Conservation (phyloP, 2,888 invertebrate genomes). For the Eristalis arbustorum region DNA sequence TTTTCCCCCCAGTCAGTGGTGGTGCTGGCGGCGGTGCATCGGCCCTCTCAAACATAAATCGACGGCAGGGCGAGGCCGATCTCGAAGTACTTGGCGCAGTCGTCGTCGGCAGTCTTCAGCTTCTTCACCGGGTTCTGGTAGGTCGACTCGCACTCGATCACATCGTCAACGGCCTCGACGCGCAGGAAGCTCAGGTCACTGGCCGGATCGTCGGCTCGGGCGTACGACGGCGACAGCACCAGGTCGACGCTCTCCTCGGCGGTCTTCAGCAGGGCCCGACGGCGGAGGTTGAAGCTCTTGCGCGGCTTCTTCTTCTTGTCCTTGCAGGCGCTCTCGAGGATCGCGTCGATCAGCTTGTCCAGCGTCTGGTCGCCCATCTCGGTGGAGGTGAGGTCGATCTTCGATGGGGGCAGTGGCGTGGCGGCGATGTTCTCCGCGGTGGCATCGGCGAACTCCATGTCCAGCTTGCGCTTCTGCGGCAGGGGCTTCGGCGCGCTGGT, state of each 20-base stretch:
- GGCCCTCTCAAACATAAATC: constrained; percentile 75
- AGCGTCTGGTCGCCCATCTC: constrained; percentile 78
- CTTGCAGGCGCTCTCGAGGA: constrained; percentile 79
- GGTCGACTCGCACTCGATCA: constrained; percentile 75
- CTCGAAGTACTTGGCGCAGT: constrained; percentile 77
- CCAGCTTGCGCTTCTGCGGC: constrained; percentile 74
- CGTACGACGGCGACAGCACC: constrained; percentile 77
- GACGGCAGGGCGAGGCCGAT: constrained; percentile 78
- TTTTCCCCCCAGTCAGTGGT: not conserved
- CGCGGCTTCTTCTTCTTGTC: constrained; percentile 75
- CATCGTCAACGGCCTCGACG: constrained; percentile 65
- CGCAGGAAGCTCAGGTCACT: constrained; percentile 77
- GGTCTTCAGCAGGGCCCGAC: constrained; percentile 75
- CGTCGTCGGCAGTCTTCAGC: constrained; percentile 73
- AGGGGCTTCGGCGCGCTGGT: constrained; percentile 32
- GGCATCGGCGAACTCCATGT: constrained; percentile 75
- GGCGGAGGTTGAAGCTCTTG: constrained; percentile 76
- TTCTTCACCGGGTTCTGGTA: constrained; percentile 72
- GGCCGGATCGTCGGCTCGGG: constrained; percentile 79
- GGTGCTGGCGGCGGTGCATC: not conserved
- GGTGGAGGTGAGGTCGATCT: constrained; percentile 72
- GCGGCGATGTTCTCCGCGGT: constrained; percentile 33
- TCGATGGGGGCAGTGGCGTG: constrained; percentile 13
- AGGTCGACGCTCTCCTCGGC: constrained; percentile 69
- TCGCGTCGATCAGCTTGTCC: constrained; percentile 79